Base-by-base conservation (phyloP, 1,140 invertebrate genomes). In the Drosophila pectinifera region DNA sequence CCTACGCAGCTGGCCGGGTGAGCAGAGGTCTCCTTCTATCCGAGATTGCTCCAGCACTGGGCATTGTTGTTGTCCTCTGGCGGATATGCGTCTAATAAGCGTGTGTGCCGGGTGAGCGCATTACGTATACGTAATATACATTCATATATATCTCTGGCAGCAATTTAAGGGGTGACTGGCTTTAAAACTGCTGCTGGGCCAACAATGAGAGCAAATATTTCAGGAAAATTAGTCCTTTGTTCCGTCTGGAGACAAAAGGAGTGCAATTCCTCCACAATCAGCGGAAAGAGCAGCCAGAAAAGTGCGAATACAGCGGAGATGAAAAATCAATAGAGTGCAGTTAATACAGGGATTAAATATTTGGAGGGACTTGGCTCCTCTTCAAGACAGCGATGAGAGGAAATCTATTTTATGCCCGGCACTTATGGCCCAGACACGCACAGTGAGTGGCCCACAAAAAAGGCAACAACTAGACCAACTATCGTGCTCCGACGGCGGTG, bases 71-170 rank as follows among this genome's bases (percentile, higher is more conserved):
- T 69, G 53, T 56, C 80, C 61, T 64, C 61, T 42, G 63, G 72
- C 69, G 76, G 76, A 80, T 72, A 84, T 88, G 77, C 85, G 84
- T 89, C 84, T 83, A 89, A 89, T 80, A 88, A 89, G 80, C 84
- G 80, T 77, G 61, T 67, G 61, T 70, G 51, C 55, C 36, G 72
- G 61, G 80, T 62, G 83, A 84, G 70, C 58, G 76, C 80, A 84
- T 84, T 83, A 84, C 80, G 80, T 82, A 82, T 82, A 83, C 80
- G 80, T 62, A 85, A 83, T 83, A 69, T 80, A 67, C 38, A 49
- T 49, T 68, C 43, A 84, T 59, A 61, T 76, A 58, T 48, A 41
- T 65, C 45, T 65, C 61, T 53, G 43, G 20, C 41, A 46, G 55
- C 59, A 75, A 51, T 80, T 80, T 81, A 77, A 82, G 73, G 78